A percentile compares a stretch with the other conserved stretches of the same genome.
These are phyloP conservation scores for Clarias fuscus DNA, from an alignment of 2,797 vertebrate genomes.

Conservation along the genomic window DNA sequence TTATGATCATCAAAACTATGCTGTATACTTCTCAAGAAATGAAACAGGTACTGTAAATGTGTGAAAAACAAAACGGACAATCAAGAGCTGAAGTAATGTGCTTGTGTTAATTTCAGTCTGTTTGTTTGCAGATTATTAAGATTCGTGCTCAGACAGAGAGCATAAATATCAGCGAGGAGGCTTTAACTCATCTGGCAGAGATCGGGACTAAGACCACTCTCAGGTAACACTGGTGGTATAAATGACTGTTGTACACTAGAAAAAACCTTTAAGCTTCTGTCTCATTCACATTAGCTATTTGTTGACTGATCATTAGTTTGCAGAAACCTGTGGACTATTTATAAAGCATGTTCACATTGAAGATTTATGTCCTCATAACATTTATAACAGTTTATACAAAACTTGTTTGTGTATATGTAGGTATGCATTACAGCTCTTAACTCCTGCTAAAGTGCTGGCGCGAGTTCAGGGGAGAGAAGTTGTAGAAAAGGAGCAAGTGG, in stretches of 20 bases:
- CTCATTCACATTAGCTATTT: neutral
- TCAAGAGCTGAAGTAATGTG: neutral
- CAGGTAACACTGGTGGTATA: constrained; percentile 76
- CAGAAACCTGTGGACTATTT: neutral
- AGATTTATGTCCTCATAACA: neutral
- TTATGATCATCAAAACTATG: constrained; percentile 98
- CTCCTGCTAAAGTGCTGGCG: constrained; percentile 89
- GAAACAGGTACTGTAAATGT: constrained; percentile 83
- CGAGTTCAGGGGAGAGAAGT: constrained; percentile 95
- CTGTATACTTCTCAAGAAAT: constrained; percentile 95
- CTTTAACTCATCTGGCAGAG: constrained; percentile 89
- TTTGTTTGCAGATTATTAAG: constrained; percentile 88
- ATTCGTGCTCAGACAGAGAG: constrained; percentile 96
- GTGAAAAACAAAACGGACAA: neutral
- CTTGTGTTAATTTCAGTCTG: neutral
- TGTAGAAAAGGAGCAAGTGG: constrained; percentile 93
- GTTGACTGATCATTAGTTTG: neutral
- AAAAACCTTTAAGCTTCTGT: neutral
- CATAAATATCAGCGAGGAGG: constrained; percentile 92
- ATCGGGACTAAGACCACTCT: constrained; percentile 97
- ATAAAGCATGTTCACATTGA: too few species aligned
- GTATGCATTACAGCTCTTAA: constrained; percentile 94
- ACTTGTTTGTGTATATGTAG: constrained; percentile 65
- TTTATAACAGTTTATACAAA: neutral
- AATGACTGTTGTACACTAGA: neutral